phyloP scores from a whole-genome alignment of 2,888 invertebrate genomes.

The Encarsia formosa region DNA sequence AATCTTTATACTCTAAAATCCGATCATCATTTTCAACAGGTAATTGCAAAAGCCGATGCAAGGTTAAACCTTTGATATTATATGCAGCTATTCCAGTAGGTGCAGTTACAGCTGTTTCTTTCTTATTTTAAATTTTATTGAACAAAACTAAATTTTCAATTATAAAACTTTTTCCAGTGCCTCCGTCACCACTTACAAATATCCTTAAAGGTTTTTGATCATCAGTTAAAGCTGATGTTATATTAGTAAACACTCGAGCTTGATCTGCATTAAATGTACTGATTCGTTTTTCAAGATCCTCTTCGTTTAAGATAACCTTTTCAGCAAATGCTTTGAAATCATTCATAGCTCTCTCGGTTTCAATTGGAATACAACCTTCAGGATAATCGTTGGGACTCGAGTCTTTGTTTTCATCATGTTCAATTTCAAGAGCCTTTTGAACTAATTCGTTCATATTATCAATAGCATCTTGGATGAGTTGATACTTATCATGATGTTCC shows the following conservation, averaged over 20 bases:
- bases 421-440: not conserved
- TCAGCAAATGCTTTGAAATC: conserved; percentile 1
- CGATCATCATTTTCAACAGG: too few species aligned
- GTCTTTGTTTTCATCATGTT: not conserved
- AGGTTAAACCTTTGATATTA: conserved; percentile 40
- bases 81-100: conserved; percentile 44
- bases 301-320: not conserved
- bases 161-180: conserved; percentile 39
- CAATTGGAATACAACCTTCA: conserved; percentile 6
- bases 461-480: not conserved
- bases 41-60: too few species aligned
- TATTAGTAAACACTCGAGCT: conserved; percentile 5
- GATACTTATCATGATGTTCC: not conserved
- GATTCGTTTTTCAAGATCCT: not conserved
- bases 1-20: too few species aligned
- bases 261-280: conserved; percentile 5
- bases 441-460: conserved; percentile 3
- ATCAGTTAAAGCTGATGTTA: not conserved
- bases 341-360: conserved; percentile 7
- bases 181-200: conserved; percentile 36
- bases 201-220: conserved; percentile 21
- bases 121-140: conserved; percentile 32
- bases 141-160: conserved; percentile 37
- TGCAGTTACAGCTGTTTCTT: conserved; percentile 35
- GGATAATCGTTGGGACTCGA: not conserved